Percentiles rank a stretch among this genome's conserved stretches.
Conservation (phyloP, 2,888 invertebrate species). For the Galerucella calmariensis region DNA sequence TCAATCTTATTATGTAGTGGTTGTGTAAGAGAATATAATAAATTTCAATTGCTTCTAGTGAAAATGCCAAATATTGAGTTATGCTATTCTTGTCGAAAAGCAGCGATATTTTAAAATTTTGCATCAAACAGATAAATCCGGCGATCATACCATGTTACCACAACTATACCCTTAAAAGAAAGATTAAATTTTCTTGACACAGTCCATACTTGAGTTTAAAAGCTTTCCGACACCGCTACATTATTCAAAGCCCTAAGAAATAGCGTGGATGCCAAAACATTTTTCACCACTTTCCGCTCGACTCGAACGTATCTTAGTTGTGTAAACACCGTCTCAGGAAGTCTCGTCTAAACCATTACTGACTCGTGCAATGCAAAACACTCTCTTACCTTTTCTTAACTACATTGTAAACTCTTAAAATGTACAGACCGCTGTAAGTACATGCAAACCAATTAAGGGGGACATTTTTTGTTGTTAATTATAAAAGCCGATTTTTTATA, state of each 20-base stretch:
- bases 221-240: constrained; percentile 1
- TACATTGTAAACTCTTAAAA: too few relatives aligned
- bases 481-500: too few relatives aligned
- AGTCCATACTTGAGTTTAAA: background rate
- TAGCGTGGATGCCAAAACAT: background rate
- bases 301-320: background rate
- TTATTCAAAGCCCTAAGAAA: background rate
- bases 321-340: background rate
- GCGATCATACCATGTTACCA: background rate
- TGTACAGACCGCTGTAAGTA: too few relatives aligned
- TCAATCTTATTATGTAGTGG: too few relatives aligned
- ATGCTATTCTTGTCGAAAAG: too few relatives aligned
- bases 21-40: too few relatives aligned
- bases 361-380: background rate
- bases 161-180: background rate
- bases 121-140: background rate
- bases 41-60: too few relatives aligned
- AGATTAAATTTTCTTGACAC: background rate
- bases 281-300: background rate
- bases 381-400: background rate
- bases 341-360: background rate
- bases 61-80: too few relatives aligned
- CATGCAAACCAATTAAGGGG: too few relatives aligned
- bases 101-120: background rate
- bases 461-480: too few relatives aligned